A percentile compares a stretch with the other conserved stretches of the same genome.
Conservation (phyloP, 2,888 invertebrate species). For the Tipula vernalis region DNA sequence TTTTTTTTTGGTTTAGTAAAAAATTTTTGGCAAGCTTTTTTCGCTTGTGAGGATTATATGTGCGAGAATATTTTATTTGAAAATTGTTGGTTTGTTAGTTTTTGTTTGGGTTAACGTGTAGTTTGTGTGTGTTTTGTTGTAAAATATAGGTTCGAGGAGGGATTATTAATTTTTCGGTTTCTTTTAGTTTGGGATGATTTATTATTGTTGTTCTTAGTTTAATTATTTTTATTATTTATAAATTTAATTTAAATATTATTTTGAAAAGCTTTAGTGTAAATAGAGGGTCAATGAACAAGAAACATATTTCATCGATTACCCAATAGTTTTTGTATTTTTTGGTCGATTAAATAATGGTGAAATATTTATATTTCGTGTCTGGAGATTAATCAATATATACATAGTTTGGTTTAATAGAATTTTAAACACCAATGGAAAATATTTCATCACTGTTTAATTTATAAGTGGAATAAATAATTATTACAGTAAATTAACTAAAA, state of each 20-base stretch:
- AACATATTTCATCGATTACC: too few species aligned
- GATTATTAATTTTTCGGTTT: not conserved
- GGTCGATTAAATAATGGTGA: not conserved
- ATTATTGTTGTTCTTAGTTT: not conserved
- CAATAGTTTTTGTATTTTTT: not conserved
- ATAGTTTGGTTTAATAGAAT: not conserved
- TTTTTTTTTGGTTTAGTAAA: not conserved
- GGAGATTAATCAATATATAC: not conserved
- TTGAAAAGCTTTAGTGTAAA: not conserved
- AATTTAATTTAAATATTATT: not conserved
- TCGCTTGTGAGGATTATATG: constrained; percentile 37
- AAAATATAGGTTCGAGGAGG: not conserved
- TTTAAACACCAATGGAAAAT: not conserved
- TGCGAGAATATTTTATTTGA: constrained; percentile 8
- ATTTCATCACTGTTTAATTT: not conserved
- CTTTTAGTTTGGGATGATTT: not conserved
- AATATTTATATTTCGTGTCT: not conserved
- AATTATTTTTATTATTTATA: not conserved
- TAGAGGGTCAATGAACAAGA: not conserved
- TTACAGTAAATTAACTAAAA: not conserved
- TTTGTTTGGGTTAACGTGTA: not conserved
- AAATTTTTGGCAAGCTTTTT: constrained; percentile 8
- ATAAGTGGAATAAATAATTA: not conserved
- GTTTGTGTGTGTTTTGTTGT: constrained; percentile 5
- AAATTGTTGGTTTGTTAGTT: constrained; percentile 15